Conservation (phyloP, 1,140 invertebrate species). For the Drosophila paulistorum region DNA sequence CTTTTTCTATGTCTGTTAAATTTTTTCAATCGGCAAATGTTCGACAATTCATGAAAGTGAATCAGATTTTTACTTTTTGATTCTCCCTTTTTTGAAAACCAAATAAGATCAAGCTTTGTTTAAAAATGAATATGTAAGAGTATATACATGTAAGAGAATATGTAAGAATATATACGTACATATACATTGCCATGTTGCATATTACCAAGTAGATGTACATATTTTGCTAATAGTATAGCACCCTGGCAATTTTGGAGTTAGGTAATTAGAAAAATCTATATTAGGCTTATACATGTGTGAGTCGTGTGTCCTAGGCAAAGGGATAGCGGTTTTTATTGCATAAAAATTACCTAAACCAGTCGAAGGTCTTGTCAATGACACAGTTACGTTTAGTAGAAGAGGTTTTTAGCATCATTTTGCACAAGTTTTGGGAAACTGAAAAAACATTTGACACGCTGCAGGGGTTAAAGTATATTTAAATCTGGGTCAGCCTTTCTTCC, state of each 20-base stretch:
- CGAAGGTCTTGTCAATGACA: background rate
- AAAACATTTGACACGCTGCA: slow-evolving; percentile 9
- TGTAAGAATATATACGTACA: no score
- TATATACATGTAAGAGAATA: no score
- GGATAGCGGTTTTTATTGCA: slow-evolving; percentile 1
- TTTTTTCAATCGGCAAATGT: slow-evolving; percentile 52
- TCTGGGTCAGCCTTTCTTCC: slow-evolving; percentile 3
- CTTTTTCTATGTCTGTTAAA: slow-evolving; percentile 38
- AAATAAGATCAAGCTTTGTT: slow-evolving; percentile 78
- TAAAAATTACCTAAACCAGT: background rate
- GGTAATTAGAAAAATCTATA: no score
- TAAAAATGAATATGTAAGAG: no score
- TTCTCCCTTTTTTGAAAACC: slow-evolving; percentile 62
- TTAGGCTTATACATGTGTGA: background rate
- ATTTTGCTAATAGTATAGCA: no score
- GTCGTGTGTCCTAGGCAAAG: slow-evolving; percentile 7
- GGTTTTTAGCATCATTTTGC: background rate
- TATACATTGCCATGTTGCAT: background rate
- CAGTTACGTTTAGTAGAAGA: background rate
- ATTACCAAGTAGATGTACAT: no score
- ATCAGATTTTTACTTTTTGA: slow-evolving; percentile 66
- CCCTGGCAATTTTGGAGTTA: no score
- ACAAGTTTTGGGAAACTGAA: background rate
- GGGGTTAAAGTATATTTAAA: slow-evolving; percentile 7
- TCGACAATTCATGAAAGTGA: slow-evolving; percentile 73